Evolutionary conservation across 2,797 vertebrate genomes (phyloP).

Genomic region (Chiloscyllium punctatum): DNA sequence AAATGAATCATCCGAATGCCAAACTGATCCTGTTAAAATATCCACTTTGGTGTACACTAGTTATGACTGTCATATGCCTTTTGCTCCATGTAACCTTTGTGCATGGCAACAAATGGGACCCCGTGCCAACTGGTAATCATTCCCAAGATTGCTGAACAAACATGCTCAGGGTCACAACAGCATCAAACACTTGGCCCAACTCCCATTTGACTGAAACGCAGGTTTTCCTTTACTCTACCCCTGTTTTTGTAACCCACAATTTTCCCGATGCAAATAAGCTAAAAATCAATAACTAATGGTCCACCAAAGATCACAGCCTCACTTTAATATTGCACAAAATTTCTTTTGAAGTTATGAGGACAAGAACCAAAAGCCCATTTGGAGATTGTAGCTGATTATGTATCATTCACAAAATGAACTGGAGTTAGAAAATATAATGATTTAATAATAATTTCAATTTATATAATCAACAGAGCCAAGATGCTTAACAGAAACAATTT

Average conservation of each 20-base stretch:
- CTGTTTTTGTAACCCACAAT: neutral
- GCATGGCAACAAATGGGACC: neutral
- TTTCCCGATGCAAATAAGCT: neutral
- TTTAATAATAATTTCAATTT: neutral
- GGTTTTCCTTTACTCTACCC: neutral
- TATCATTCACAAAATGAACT: neutral
- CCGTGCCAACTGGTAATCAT: neutral
- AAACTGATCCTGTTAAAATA: neutral
- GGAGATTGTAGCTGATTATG: neutral
- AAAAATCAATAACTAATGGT: constrained; percentile 13
- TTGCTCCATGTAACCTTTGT: constrained; percentile 18
- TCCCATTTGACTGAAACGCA: constrained; percentile 7
- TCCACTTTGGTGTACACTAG: neutral
- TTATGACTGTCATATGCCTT: neutral
- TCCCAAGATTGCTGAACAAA: constrained; percentile 21
- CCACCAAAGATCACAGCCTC: neutral
- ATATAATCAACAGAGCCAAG: neutral
- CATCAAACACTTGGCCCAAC: constrained; percentile 25
- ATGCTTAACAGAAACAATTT: neutral
- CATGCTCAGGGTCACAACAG: constrained; percentile 30
- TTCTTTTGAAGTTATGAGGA: neutral
- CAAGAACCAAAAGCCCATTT: neutral
- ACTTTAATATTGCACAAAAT: neutral
- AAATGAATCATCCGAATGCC: neutral
- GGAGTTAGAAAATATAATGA: no score